Evolutionary conservation across 2,888 invertebrate genomes (phyloP).

Genomic region (Plemyria rubiginata): DNA sequence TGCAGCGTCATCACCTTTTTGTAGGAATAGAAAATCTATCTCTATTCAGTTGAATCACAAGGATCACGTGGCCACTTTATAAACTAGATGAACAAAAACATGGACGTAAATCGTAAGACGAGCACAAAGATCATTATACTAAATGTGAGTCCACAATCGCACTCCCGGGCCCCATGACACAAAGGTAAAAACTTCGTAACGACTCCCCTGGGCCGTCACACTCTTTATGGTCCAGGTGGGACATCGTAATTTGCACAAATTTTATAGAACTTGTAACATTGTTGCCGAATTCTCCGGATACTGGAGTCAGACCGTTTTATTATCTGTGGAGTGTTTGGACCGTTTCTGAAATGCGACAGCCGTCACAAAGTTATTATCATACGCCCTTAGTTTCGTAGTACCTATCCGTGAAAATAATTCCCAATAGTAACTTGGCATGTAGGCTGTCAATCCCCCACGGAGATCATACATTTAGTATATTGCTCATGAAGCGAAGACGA

Average conservation of each 20-base stretch:
- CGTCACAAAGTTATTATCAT: not conserved
- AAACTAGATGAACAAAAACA: not conserved
- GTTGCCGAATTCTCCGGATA: constrained; percentile 23
- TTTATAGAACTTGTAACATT: constrained; percentile 31
- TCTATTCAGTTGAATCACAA: too few relatives aligned
- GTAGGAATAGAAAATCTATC: too few relatives aligned
- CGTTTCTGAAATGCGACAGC: not conserved
- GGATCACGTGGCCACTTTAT: not conserved
- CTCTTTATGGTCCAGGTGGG: constrained; percentile 25
- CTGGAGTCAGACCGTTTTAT: constrained; percentile 15
- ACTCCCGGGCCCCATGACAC: constrained; percentile 13
- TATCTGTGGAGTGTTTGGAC: not conserved
- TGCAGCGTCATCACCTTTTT: too few relatives aligned
- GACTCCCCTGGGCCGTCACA: constrained; percentile 14
- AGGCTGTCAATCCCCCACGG: too few relatives aligned
- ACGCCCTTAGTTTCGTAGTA: too few relatives aligned
- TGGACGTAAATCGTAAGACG: not conserved
- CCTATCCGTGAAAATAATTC: too few relatives aligned
- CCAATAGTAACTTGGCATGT: too few relatives aligned
- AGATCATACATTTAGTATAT: too few relatives aligned
- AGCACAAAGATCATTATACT: constrained; percentile 6
- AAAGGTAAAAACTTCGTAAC: constrained; percentile 23
- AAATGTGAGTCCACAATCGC: constrained; percentile 20
- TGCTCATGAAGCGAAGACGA: too few relatives aligned
- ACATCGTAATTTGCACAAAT: constrained; percentile 28